A percentile compares a stretch with the other conserved stretches of the same genome.
These are phyloP conservation scores for Todus mexicanus DNA, from an alignment of 2,797 vertebrate genomes.

Conservation along the genomic window DNA sequence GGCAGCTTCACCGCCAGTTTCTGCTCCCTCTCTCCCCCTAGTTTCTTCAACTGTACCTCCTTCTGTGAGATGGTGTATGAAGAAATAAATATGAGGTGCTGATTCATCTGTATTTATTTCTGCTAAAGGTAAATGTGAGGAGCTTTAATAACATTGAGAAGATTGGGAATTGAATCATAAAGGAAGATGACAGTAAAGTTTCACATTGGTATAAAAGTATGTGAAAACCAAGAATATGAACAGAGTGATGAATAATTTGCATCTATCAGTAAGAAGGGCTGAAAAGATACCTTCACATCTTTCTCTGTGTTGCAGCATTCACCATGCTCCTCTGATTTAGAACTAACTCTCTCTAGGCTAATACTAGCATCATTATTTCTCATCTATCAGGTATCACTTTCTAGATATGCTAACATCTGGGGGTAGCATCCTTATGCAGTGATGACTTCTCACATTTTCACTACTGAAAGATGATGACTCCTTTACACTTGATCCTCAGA, in stretches of 20 bases:
- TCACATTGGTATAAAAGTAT: background rate
- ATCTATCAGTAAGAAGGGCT: background rate
- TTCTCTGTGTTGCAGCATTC: background rate
- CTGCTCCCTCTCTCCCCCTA: background rate
- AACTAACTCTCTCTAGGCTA: background rate
- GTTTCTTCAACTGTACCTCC: background rate
- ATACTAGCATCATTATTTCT: background rate
- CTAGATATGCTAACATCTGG: background rate
- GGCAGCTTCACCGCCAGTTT: background rate
- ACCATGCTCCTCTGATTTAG: background rate
- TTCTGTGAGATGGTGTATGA: rapidly evolving
- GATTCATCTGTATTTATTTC: background rate
- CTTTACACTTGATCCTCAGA: background rate
- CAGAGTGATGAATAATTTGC: background rate
- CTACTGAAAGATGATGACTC: background rate
- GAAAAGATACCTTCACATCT: background rate
- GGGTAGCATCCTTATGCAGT: background rate
- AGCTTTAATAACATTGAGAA: background rate
- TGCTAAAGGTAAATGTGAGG: background rate
- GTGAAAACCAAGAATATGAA: background rate
- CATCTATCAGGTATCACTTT: background rate
- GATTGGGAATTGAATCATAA: background rate
- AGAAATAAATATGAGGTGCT: background rate
- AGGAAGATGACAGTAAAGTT: background rate
- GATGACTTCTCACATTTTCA: background rate